These are phyloP conservation scores for Andricus quercusramuli DNA, from an alignment of 2,888 invertebrate species.

Conservation along the genomic window DNA sequence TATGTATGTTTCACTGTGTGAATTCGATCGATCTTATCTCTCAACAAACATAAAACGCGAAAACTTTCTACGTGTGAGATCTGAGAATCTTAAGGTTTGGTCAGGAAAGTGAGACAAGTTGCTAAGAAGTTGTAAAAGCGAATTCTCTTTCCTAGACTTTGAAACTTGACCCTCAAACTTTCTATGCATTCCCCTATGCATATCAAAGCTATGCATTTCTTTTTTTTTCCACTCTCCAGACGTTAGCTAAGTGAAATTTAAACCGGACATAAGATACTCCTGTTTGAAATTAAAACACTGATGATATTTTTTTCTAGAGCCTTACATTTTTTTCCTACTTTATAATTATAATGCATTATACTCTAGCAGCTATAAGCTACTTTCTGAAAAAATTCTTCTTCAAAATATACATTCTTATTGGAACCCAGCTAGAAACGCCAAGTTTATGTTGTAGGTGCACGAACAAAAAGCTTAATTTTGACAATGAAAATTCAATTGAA, in stretches of 20 bases:
- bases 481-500: too few relatives aligned
- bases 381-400: background rate
- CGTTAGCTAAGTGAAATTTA: background rate
- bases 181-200: background rate
- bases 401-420: background rate
- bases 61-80: conserved; percentile 7
- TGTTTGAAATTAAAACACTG: background rate
- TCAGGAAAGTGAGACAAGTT: conserved; percentile 11
- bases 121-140: conserved; percentile 16
- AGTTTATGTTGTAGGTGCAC: background rate
- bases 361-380: background rate
- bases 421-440: background rate
- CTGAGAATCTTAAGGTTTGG: conserved; percentile 8
- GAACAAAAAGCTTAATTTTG: too few relatives aligned
- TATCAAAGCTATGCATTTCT: background rate
- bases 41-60: conserved; percentile 4
- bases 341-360: background rate
- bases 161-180: conserved; percentile 9
- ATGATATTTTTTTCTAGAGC: background rate
- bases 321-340: background rate
- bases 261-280: background rate
- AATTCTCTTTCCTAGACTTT: background rate
- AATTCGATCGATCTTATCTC: conserved; percentile 32
- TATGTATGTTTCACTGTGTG: background rate
- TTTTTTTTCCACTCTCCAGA: background rate